These are phyloP conservation scores for Eupithecia exiguata DNA, from an alignment of 2,888 invertebrate species.

Conservation along the genomic window DNA sequence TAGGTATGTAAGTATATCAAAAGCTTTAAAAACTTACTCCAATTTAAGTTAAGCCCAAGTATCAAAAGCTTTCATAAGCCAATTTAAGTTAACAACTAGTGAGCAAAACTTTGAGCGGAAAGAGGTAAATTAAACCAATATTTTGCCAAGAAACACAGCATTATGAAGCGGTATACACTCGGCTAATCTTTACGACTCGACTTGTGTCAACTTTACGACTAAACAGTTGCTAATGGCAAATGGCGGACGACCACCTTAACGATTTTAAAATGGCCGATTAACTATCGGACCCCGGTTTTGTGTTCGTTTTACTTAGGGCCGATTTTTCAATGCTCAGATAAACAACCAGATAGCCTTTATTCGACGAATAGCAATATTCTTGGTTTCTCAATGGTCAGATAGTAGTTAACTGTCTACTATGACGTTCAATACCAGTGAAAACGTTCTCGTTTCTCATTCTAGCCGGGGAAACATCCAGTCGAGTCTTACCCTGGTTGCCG, in stretches of 20 bases:
- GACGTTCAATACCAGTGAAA: too few species aligned
- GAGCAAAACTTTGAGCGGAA: neutral
- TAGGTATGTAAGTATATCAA: neutral
- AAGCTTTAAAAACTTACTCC: neutral
- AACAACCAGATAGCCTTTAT: too few species aligned
- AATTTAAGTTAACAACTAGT: conserved; percentile 5
- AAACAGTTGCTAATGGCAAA: conserved; percentile 67
- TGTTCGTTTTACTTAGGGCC: conserved; percentile 13
- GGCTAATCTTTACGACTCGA: conserved; percentile 65
- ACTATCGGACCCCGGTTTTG: conserved; percentile 33
- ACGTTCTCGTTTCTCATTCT: too few species aligned
- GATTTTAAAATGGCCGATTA: conserved; percentile 63
- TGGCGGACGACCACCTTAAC: conserved; percentile 56
- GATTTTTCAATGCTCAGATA: too few species aligned
- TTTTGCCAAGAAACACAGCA: conserved; percentile 27
- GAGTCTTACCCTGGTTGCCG: too few species aligned
- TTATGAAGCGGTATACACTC: conserved; percentile 29
- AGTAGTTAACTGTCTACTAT: too few species aligned
- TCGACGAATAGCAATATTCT: too few species aligned
- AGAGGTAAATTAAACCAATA: conserved; percentile 5
- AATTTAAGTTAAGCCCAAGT: neutral
- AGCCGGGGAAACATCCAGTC: too few species aligned
- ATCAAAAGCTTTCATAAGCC: neutral
- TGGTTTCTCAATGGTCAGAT: too few species aligned
- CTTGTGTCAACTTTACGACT: conserved; percentile 69